A percentile compares a stretch with the other conserved stretches of the same genome.
Evolutionary conservation across 2,888 invertebrate species (phyloP).

Genomic region (Cosmia pyralina): DNA sequence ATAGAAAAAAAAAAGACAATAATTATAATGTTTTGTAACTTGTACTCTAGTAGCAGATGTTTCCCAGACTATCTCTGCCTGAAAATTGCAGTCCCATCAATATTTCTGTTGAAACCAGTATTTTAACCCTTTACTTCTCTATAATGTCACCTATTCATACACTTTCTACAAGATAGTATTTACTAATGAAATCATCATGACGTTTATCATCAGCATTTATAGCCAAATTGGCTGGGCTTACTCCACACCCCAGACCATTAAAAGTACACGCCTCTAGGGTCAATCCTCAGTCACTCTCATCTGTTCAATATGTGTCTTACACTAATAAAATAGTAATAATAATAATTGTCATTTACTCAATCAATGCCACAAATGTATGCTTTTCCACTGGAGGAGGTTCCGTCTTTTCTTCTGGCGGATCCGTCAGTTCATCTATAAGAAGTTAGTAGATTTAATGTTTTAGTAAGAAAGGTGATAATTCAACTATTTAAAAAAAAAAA

Average conservation of each 20-base stretch:
- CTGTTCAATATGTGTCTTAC: neutral
- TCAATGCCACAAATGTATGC: slow-evolving; percentile 53
- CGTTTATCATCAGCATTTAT: too few relatives aligned
- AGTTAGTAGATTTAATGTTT: neutral
- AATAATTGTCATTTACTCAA: slow-evolving; percentile 48
- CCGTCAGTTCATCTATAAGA: neutral
- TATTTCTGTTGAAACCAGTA: neutral
- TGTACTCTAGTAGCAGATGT: neutral
- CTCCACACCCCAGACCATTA: too few relatives aligned
- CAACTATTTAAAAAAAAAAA: neutral
- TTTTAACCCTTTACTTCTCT: neutral
- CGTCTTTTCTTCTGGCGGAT: slow-evolving; percentile 13
- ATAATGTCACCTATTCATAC: neutral
- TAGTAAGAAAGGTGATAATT: neutral
- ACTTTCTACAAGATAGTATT: neutral
- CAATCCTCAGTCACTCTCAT: neutral
- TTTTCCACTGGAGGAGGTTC: slow-evolving; percentile 14
- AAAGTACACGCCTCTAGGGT: neutral
- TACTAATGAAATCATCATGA: neutral
- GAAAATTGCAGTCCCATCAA: neutral
- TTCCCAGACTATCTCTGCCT: neutral
- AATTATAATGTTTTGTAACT: neutral
- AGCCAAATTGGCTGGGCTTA: neutral
- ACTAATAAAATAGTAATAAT: neutral
- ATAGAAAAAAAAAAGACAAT: neutral